These are phyloP conservation scores for Zonotrichia leucophrys DNA, from an alignment of 2,113 vertebrate genomes.

Conservation along the genomic window DNA sequence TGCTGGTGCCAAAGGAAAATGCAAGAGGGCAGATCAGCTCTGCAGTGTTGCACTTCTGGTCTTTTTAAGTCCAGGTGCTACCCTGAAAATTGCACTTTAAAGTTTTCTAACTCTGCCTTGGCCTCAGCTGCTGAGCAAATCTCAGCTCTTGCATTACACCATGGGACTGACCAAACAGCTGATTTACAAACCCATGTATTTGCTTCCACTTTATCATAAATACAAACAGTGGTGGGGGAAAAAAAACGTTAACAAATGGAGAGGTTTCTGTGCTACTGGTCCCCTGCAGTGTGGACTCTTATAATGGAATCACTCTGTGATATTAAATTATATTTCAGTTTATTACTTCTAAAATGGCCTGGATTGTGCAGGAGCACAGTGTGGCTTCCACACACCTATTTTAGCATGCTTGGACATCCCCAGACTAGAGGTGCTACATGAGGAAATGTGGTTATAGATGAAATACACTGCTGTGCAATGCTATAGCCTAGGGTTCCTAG, in stretches of 20 bases:
- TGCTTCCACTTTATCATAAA: not conserved
- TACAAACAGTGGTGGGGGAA: not conserved
- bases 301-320: not conserved
- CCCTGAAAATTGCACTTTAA: constrained; percentile 16
- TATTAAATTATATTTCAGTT: constrained; percentile 10
- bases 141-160: not conserved
- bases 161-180: not conserved
- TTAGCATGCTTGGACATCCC: not conserved
- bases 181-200: constrained; percentile 2
- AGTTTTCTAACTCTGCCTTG: not conserved
- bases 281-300: not conserved
- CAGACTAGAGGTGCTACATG: not conserved
- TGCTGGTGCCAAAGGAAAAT: not conserved
- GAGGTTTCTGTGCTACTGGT: not conserved
- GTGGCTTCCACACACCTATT: not conserved
- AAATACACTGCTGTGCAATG: not conserved
- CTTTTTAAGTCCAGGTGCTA: not conserved
- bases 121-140: not conserved
- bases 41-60: not conserved
- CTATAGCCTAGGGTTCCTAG: not conserved
- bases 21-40: not conserved
- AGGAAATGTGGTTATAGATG: not conserved
- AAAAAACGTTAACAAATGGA: not conserved
- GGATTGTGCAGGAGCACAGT: not conserved
- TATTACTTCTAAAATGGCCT: not conserved